Evolutionary conservation across 2,888 invertebrate species (phyloP), one percentile per base, ranked within the genome.

Genomic region (Amphiduros pacificus): DNA sequence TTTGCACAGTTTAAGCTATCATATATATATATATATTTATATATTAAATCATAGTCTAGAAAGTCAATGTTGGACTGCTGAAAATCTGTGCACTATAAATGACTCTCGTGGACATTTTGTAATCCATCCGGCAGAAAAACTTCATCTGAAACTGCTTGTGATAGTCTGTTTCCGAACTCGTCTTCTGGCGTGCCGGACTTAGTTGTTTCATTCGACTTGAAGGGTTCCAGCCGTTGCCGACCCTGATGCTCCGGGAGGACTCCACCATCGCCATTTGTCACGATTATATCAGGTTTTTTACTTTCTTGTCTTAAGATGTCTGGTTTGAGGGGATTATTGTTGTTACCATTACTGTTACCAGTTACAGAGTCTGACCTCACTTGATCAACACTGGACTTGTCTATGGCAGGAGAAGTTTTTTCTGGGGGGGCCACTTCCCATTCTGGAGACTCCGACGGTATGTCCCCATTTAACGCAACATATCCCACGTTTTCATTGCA

Each of bases 101-200:
- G n/a, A n/a, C n/a, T n/a, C 36, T 17, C 36, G 17, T 36, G 11
- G 9, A n/a, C n/a, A n/a, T n/a, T n/a, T n/a, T n/a, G n/a, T n/a
- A n/a, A n/a, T n/a, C n/a, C n/a, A n/a, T 56, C 56, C 11, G 48
- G 48, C 6, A 56, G 29, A 41, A 56, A 56, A n/a, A 56, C 56
- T 14, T 56, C 56, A 29, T 56, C 56, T 2, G 48, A 56, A n/a
- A 31, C 31, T 24, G 56, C 48, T 3, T 36, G 40, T 4, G 56
- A 56, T 17, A 56, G 49, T 5, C 56, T n/a, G 6, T 28, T 14
- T 9, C 56, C 56, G 29, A 48, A 56, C 31, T 56, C 56, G 22
- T 56, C 56, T 27, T 56, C 56, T 9, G 56, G 56, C 17, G 56
- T 56, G 24, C 56, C 48, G 49, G 56, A 56, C 31, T 49, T 36